Conservation (phyloP, 2,888 invertebrate genomes). For the Ochlodes sylvanus region DNA sequence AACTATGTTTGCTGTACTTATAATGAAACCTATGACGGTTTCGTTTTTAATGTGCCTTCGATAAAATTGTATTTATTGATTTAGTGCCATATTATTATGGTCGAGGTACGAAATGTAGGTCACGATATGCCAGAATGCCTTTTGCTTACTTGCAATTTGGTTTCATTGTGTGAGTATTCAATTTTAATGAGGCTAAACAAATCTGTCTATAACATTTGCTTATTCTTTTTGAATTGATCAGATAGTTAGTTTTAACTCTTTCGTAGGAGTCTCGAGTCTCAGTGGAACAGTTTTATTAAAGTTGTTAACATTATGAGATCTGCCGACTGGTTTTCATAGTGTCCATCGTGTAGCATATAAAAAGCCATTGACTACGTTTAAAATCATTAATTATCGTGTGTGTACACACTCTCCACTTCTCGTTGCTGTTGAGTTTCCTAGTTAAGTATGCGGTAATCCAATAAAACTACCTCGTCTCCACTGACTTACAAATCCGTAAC, state of each 20-base stretch:
- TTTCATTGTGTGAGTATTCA: neutral
- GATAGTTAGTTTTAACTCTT: too few relatives aligned
- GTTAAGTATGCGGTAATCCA: constrained; percentile 47
- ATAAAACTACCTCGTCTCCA: constrained; percentile 43
- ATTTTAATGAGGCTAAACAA: neutral
- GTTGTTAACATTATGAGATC: too few relatives aligned
- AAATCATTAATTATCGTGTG: neutral
- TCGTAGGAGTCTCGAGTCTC: too few relatives aligned
- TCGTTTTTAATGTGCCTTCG: neutral
- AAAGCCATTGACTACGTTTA: too few relatives aligned
- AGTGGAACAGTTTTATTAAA: too few relatives aligned
- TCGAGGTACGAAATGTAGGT: neutral
- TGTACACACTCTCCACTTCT: neutral
- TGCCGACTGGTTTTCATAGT: too few relatives aligned
- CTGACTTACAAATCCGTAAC: constrained; percentile 46
- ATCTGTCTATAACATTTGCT: too few relatives aligned
- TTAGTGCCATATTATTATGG: neutral
- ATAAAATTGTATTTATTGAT: neutral
- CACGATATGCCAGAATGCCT: neutral
- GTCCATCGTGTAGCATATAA: too few relatives aligned
- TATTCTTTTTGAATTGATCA: too few relatives aligned
- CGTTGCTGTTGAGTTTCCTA: neutral
- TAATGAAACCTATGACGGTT: neutral
- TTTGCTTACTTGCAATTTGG: constrained; percentile 3
- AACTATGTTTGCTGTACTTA: neutral